phyloP scores from a whole-genome alignment of 2,888 invertebrate genomes.

The Pseudeuparius sepicola region DNA sequence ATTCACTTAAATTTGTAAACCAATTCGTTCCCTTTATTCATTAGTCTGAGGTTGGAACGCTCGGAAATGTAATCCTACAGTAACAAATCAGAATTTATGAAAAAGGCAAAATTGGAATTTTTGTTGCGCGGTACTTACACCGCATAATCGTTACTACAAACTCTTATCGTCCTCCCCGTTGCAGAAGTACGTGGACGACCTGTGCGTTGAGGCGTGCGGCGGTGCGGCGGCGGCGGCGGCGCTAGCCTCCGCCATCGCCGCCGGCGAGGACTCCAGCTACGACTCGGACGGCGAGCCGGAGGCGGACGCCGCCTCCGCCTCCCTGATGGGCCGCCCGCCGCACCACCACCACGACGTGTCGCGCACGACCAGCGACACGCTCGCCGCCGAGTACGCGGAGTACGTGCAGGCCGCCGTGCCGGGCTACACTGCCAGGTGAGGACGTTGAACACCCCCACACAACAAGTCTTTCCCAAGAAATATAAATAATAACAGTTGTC shows the following conservation, averaged over 20 bases:
- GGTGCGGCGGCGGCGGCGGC: conserved; percentile 38
- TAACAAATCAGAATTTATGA: too few relatives aligned
- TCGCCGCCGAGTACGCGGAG: conserved; percentile 77
- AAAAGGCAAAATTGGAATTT: too few relatives aligned
- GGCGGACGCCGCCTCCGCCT: conserved; percentile 18
- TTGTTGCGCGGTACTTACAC: too few relatives aligned
- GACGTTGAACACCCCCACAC: too few relatives aligned
- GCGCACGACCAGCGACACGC: conserved; percentile 73
- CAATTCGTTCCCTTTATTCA: too few relatives aligned
- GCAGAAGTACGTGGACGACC: conserved; percentile 67
- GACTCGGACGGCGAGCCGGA: conserved; percentile 69
- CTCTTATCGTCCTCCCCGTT: too few relatives aligned
- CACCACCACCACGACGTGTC: conserved; percentile 63
- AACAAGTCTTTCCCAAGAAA: too few relatives aligned
- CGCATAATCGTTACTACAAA: too few relatives aligned
- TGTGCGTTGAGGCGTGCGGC: conserved; percentile 44
- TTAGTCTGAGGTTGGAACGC: too few relatives aligned
- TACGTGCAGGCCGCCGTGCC: conserved; percentile 53
- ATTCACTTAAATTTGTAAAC: too few relatives aligned
- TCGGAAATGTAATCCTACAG: too few relatives aligned
- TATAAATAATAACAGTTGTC: too few relatives aligned
- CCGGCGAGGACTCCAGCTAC: conserved; percentile 79
- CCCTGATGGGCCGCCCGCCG: conserved; percentile 34
- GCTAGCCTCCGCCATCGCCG: conserved; percentile 21
- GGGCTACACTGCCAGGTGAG: conserved; percentile 37